phyloP scores from a whole-genome alignment of 2,888 invertebrate genomes.

The Dryobotodes eremita region DNA sequence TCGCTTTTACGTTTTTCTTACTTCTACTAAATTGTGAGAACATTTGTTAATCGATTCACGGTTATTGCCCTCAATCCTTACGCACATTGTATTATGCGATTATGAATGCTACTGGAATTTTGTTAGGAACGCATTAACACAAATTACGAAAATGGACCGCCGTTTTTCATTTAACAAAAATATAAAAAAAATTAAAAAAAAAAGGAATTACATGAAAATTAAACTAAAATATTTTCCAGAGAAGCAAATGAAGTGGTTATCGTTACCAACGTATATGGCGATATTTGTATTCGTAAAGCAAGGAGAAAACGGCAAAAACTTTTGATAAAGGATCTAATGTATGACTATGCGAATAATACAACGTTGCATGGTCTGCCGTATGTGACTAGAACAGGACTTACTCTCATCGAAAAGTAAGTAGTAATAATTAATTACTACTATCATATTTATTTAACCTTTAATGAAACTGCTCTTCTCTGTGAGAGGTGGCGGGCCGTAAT shows the following conservation, averaged over 20 bases:
- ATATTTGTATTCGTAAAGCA: slow-evolving; percentile 69
- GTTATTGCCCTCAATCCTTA: not conserved
- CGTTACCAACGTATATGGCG: slow-evolving; percentile 63
- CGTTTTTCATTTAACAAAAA: no score
- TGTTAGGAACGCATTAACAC: not conserved
- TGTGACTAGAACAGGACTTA: slow-evolving; percentile 69
- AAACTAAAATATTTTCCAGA: slow-evolving; percentile 15
- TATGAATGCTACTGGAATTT: not conserved
- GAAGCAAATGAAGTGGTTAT: slow-evolving; percentile 44
- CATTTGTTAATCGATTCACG: not conserved
- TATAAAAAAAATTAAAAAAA: no score
- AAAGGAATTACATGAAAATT: not conserved
- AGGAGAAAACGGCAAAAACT: slow-evolving; percentile 73
- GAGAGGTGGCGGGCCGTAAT: not conserved
- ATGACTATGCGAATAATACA: slow-evolving; percentile 74
- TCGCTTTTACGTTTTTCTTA: not conserved
- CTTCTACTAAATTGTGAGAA: not conserved
- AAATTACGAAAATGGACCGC: not conserved
- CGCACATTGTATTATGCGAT: not conserved
- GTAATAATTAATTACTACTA: no score
- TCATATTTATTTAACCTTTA: not conserved
- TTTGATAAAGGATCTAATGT: slow-evolving; percentile 66
- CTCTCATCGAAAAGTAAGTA: slow-evolving; percentile 73
- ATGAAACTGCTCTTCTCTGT: not conserved
- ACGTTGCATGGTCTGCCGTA: slow-evolving; percentile 77